These are phyloP conservation scores for Euplexia lucipara DNA, from an alignment of 2,888 invertebrate genomes.

Conservation along the genomic window DNA sequence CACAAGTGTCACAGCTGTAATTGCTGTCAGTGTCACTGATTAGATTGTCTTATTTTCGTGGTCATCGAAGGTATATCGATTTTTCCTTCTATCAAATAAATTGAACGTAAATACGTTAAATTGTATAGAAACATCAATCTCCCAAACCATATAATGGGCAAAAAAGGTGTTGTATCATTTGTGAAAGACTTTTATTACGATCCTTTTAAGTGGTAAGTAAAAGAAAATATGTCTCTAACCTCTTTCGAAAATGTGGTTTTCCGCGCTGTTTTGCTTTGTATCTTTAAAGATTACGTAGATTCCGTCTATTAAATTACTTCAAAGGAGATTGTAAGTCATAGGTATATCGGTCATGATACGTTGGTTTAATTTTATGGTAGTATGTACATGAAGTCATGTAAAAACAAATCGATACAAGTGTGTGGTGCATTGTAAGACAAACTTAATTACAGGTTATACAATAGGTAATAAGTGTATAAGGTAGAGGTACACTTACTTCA, in stretches of 20 bases:
- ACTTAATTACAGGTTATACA: too few species aligned
- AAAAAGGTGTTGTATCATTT: slow-evolving; percentile 90
- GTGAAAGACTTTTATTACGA: slow-evolving; percentile 93
- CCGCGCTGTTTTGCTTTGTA: slow-evolving; percentile 10
- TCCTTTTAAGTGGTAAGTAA: slow-evolving; percentile 94
- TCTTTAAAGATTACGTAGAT: background rate
- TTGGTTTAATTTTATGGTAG: too few species aligned
- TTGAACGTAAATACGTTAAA: slow-evolving; percentile 54
- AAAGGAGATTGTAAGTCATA: background rate
- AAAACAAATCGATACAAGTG: too few species aligned
- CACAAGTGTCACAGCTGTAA: too few species aligned
- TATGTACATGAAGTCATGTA: too few species aligned
- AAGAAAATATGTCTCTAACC: slow-evolving; percentile 70
- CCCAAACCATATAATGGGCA: slow-evolving; percentile 89
- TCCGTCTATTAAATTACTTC: background rate
- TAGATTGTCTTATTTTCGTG: slow-evolving; percentile 25
- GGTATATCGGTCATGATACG: background rate
- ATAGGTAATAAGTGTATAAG: too few species aligned
- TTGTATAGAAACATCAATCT: slow-evolving; percentile 48
- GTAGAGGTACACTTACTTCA: too few species aligned
- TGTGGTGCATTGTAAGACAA: too few species aligned
- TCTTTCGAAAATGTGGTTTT: slow-evolving; percentile 65
- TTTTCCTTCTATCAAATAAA: slow-evolving; percentile 57
- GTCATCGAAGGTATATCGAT: slow-evolving; percentile 55
- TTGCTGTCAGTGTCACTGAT: slow-evolving; percentile 19